Evolutionary conservation across 2,113 vertebrate genomes (phyloP), one percentile per base, ranked within the genome.

Genomic region (Charina bottae): DNA sequence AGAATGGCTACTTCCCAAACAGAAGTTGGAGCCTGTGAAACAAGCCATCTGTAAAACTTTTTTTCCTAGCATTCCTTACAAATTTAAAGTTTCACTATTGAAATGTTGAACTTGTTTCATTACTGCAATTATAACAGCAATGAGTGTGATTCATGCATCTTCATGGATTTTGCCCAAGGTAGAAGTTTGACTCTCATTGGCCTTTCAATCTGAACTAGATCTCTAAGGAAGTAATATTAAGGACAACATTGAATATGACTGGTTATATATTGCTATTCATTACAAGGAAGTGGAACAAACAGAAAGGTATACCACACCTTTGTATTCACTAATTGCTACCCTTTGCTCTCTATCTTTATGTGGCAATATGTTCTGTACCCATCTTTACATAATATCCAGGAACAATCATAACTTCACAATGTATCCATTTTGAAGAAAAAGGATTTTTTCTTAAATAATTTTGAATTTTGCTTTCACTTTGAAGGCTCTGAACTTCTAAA

Each of bases 301-400:
- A 94, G 93, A 92, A 96, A 89, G 93, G 92, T 92, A 87, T 94
- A 93, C 94, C 96, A 95, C 95, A 92, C 95, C 95, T 97, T 83
- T 83, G 26, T 88, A 87, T 90, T 37, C 62, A 87, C 83, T 54
- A 87, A 89, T 87, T 92, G 85, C 64, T 95, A 88, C 90, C 93
- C 2, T 93, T 92, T 92, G 64, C 88, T 33, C 64, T 23, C 37
- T 87, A 55, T 89, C 90, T 78, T 92, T 42, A 90, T 85, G 90
- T 64, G 84, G 88, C 26, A 94, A 93, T 95, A 54, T 11, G 42
- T 92, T 94, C 89, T 7, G 9, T 62, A 17, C 83, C 56, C 23
- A 24, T 19, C 49, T 85, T 87, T 55, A 21, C 28, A n/a, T 91
- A 94, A 86, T 85, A 54, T 49, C 85, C 87, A 89, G 84, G 0